Conservation (phyloP, 2,797 vertebrate genomes). For the Xiphophorus birchmanni region DNA sequence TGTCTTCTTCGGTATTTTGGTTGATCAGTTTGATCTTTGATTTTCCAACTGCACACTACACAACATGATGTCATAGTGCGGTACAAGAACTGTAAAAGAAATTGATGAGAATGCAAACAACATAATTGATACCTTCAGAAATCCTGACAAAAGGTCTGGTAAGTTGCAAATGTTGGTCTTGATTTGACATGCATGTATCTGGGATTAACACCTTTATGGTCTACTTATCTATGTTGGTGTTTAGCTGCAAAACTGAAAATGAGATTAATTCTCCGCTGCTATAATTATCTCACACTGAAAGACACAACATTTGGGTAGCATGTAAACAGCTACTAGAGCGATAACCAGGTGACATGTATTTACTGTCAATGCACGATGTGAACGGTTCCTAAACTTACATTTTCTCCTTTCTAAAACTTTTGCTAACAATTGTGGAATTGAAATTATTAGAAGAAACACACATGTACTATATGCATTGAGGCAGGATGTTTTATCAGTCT, state of each 20-base stretch:
- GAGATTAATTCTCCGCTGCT: background rate
- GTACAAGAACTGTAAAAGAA: background rate
- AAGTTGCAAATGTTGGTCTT: background rate
- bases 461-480: background rate
- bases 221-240: background rate
- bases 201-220: background rate
- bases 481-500: background rate
- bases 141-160: background rate
- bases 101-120: background rate
- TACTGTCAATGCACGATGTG: background rate
- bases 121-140: background rate
- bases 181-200: background rate
- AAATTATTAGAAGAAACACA: background rate
- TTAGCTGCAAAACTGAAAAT: background rate
- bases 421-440: background rate
- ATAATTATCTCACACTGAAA: background rate
- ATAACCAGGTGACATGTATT: background rate
- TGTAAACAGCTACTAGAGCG: background rate
- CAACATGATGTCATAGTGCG: background rate
- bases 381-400: background rate
- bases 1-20: background rate
- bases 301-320: background rate
- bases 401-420: background rate
- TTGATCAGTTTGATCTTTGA: too few species aligned
- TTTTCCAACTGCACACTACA: background rate